Conservation (phyloP, 2,888 invertebrate species). For the Ecliptopera silaceata region DNA sequence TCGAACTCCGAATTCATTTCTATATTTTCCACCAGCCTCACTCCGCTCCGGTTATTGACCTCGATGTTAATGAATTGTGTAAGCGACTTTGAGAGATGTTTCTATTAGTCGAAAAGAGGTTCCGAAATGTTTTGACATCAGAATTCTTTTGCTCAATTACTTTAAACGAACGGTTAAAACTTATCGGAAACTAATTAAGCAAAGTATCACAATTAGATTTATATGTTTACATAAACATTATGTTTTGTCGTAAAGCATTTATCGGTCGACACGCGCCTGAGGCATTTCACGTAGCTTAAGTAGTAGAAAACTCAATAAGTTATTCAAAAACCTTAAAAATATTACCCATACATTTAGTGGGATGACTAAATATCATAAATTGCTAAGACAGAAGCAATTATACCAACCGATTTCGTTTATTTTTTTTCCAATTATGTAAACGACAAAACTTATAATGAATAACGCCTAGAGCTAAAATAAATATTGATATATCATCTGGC, state of each 20-base stretch:
- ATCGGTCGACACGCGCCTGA: conserved; percentile 28
- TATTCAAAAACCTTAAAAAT: conserved; percentile 16
- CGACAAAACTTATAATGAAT: conserved; percentile 42
- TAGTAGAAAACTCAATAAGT: conserved; percentile 15
- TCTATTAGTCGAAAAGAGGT: conserved; percentile 50
- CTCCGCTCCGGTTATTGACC: conserved; percentile 73
- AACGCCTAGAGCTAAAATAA: conserved; percentile 66
- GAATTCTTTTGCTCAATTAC: conserved; percentile 13
- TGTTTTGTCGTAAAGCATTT: conserved; percentile 33
- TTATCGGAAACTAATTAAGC: conserved; percentile 55
- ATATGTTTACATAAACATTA: conserved; percentile 38
- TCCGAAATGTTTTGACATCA: conserved; percentile 30
- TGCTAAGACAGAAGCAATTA: conserved; percentile 41
- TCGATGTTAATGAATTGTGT: conserved; percentile 71
- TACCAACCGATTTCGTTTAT: conserved; percentile 19
- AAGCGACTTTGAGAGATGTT: conserved; percentile 64
- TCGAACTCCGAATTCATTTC: conserved; percentile 68
- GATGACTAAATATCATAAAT: conserved; percentile 34
- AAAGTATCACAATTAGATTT: conserved; percentile 62
- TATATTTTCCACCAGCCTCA: conserved; percentile 48
- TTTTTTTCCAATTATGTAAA: conserved; percentile 31
- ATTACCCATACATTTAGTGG: conserved; percentile 15
- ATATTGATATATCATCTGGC: conserved; percentile 60
- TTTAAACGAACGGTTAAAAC: conserved; percentile 42
- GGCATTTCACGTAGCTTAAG: conserved; percentile 14